Percentiles rank a stretch among this genome's conserved stretches.
phyloP scores from a whole-genome alignment of 1,140 invertebrate species.

The Bombus confusus region DNA sequence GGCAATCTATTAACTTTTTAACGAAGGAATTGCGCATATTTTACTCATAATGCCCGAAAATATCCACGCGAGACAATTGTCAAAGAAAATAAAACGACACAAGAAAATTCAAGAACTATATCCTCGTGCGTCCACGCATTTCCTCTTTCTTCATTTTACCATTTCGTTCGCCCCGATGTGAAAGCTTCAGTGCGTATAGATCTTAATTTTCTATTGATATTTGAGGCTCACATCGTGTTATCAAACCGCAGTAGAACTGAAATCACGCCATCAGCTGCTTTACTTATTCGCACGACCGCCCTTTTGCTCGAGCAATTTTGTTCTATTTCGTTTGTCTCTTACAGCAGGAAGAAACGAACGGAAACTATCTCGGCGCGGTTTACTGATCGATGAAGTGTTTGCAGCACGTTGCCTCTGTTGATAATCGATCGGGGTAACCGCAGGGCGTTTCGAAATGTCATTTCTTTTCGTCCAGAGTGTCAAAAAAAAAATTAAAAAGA shows the following conservation, averaged over 20 bases:
- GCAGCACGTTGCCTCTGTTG: slow-evolving; percentile 35
- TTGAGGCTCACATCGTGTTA: background rate
- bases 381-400: slow-evolving; percentile 48
- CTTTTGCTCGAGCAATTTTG: background rate
- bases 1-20: background rate
- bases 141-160: background rate
- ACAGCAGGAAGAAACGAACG: background rate
- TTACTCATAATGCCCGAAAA: too few relatives aligned
- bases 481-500: background rate
- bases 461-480: background rate
- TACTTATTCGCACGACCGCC: background rate
- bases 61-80: background rate
- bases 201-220: too few relatives aligned
- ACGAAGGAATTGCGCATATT: background rate
- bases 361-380: slow-evolving; percentile 28
- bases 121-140: too few relatives aligned
- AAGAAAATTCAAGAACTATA: too few relatives aligned
- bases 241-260: background rate
- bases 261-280: background rate
- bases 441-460: slow-evolving; percentile 27
- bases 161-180: too few relatives aligned
- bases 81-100: background rate
- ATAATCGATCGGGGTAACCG: slow-evolving; percentile 35
- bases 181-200: too few relatives aligned
- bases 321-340: slow-evolving; percentile 6